Conservation (phyloP, 2,113 vertebrate genomes). For the Eptatretus burgeri region DNA sequence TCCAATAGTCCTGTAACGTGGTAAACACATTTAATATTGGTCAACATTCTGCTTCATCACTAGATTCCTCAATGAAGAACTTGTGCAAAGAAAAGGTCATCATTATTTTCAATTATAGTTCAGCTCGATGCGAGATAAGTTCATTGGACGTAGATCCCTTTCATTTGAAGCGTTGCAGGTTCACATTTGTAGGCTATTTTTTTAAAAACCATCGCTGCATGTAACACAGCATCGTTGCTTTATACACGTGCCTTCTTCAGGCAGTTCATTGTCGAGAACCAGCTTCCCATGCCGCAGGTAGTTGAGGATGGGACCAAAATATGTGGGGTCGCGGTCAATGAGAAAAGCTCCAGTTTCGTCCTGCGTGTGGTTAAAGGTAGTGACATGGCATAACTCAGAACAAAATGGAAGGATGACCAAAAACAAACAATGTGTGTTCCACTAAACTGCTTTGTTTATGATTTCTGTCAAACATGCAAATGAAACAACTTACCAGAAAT, state of each 20-base stretch:
- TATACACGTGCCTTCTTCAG: slow-evolving; percentile 45
- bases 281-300: slow-evolving; percentile 96
- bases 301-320: slow-evolving; percentile 92
- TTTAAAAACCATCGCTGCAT: not conserved
- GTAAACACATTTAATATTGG: not conserved
- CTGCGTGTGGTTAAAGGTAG: slow-evolving; percentile 23
- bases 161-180: too few relatives aligned
- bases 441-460: too few relatives aligned
- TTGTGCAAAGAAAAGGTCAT: too few relatives aligned
- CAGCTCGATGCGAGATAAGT: not conserved
- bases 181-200: too few relatives aligned
- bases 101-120: not conserved
- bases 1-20: slow-evolving; percentile 46
- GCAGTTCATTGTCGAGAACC: slow-evolving; percentile 86
- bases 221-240: too few relatives aligned
- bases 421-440: not conserved
- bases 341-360: slow-evolving; percentile 85
- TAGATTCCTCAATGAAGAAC: too few relatives aligned
- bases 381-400: not conserved
- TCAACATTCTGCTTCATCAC: not conserved
- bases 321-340: slow-evolving; percentile 87
- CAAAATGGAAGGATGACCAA: not conserved
- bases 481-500: too few relatives aligned
- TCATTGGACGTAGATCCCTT: not conserved
- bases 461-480: too few relatives aligned